Base-by-base conservation (phyloP, 1,140 invertebrate species). In the Caenorhabditis inopinata region DNA sequence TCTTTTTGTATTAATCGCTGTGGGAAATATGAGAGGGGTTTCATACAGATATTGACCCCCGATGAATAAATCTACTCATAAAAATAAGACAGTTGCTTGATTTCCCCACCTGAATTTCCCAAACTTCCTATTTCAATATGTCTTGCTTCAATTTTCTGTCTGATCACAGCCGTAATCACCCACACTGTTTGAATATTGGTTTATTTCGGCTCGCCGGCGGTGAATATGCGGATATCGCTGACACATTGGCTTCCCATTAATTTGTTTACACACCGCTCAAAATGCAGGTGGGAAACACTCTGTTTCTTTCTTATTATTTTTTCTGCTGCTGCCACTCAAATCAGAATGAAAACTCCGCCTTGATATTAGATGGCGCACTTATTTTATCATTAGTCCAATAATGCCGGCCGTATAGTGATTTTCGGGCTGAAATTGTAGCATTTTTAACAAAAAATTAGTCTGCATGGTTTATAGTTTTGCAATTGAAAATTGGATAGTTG, bases 311-410 rank as follows among this genome's bases (percentile, higher is more conserved):
- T 32, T 68, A 58, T 58, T 58, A 23, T 58, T 35, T 21, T 11
- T 6, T 32, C 27, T 12, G 4, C 49, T 1, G 0, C n/a, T 32
- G n/a, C n/a, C 58, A 68, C 58, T 68, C 11, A 18, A 68, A 38
- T 32, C 58, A 68, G 58, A 68, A 68, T n/a, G 38, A 38, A 68
- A 68, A 68, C 58, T 68, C 58, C 58, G 58, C 58, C 58, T 68
- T 32, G 53, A 18, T 62, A 62, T 62, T n/a, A 62, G 27, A 53
- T 18, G 14, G 18, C 49, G 38, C 38, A 42, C 38, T 42, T 14
- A 42, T 42, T 42, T 42, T 42, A 42, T 42, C 38, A n/a, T n/a
- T n/a, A n/a, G n/a, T n/a, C n/a, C 38, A 14, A 42, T 7, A 42
- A 42, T 42, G 6, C 14, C 38, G 14, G 38, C 38, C 5, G 38